These are phyloP conservation scores for Endomychus coccineus DNA, from an alignment of 2,888 invertebrate species.

Conservation along the genomic window DNA sequence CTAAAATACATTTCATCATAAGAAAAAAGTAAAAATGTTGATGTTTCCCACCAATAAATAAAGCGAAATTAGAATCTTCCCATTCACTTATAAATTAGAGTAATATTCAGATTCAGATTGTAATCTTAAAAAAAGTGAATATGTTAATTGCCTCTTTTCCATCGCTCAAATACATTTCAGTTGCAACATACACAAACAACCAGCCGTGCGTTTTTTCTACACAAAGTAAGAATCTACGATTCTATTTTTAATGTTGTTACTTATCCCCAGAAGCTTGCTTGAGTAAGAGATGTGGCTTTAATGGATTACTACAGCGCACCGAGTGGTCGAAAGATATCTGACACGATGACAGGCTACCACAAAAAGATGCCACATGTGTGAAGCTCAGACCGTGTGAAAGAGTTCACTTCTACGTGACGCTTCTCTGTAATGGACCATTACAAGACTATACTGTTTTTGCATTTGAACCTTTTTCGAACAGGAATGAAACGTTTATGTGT, in stretches of 20 bases:
- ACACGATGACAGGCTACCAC: constrained; percentile 29
- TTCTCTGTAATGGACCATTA: constrained; percentile 24
- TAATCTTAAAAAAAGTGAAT: too few species aligned
- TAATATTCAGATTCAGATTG: too few species aligned
- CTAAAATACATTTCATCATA: too few species aligned
- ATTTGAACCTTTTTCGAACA: constrained; percentile 19
- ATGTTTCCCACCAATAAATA: too few species aligned
- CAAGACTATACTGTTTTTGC: constrained; percentile 23
- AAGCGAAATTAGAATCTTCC: too few species aligned
- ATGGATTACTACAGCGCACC: neutral
- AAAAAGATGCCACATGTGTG: constrained; percentile 32
- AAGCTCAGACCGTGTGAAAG: constrained; percentile 32
- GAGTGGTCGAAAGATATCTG: constrained; percentile 28
- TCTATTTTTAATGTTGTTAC: constrained; percentile 1
- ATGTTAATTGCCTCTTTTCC: too few species aligned
- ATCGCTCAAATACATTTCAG: too few species aligned
- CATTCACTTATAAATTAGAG: too few species aligned
- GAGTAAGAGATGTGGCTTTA: neutral
- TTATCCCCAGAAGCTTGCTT: neutral
- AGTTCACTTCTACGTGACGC: constrained; percentile 28
- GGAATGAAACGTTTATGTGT: neutral
- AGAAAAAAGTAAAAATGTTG: too few species aligned
- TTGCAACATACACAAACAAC: too few species aligned
- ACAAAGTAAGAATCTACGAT: too few species aligned
- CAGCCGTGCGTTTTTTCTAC: too few species aligned